Conservation (phyloP, 2,113 vertebrate genomes). For the Ammodytes marinus region DNA sequence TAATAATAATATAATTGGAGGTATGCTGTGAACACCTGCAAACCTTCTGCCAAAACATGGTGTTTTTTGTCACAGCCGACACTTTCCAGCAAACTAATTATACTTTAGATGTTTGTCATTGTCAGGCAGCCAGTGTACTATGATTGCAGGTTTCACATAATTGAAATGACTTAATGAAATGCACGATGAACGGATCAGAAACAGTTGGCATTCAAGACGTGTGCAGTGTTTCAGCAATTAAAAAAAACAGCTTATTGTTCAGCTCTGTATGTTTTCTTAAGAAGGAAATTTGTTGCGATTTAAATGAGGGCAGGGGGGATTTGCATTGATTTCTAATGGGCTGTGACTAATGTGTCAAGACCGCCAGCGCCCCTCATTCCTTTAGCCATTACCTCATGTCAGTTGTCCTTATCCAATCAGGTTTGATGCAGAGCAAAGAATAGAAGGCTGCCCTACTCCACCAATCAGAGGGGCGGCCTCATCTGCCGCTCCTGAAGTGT, state of each 20-base stretch:
- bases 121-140: slow-evolving; percentile 16
- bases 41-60: slow-evolving; percentile 22
- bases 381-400: slow-evolving; percentile 39
- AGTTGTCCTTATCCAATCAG: slow-evolving; percentile 77
- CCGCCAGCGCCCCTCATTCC: slow-evolving; percentile 32
- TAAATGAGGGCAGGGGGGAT: slow-evolving; percentile 6
- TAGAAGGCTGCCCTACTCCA: slow-evolving; percentile 90
- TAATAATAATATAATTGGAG: not conserved
- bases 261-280: slow-evolving; percentile 18
- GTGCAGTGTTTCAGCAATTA: not conserved
- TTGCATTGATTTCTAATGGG: slow-evolving; percentile 40
- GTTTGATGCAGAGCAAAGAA: slow-evolving; percentile 89
- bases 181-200: not conserved
- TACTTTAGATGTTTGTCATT: slow-evolving; percentile 22
- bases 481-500: slow-evolving; percentile 88
- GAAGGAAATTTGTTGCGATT: slow-evolving; percentile 31
- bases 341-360: slow-evolving; percentile 49
- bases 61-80: slow-evolving; percentile 16
- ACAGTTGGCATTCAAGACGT: not conserved
- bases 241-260: slow-evolving; percentile 29
- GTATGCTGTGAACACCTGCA: slow-evolving; percentile 17
- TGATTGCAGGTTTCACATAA: slow-evolving; percentile 14
- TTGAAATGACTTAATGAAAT: not conserved
- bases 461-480: slow-evolving; percentile 90
- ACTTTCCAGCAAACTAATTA: slow-evolving; percentile 18